These are phyloP conservation scores for Onychomys torridus DNA, from an alignment of 2,797 vertebrate species.

Conservation along the genomic window DNA sequence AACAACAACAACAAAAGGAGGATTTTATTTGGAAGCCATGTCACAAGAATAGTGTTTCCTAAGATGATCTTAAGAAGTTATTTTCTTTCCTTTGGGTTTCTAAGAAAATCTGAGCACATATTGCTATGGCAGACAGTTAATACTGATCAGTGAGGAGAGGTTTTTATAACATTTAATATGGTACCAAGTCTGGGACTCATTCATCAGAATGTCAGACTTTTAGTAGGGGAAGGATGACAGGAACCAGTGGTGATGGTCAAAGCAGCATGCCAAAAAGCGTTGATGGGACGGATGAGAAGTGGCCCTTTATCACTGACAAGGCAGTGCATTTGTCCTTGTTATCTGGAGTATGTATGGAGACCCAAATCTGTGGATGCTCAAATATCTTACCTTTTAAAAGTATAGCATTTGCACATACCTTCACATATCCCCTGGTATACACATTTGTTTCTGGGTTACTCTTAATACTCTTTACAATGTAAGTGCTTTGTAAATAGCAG, in stretches of 20 bases:
- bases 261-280: background rate
- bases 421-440: background rate
- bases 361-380: background rate
- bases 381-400: background rate
- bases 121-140: background rate
- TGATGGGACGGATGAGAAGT: background rate
- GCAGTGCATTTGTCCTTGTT: background rate
- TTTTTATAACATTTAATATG: slow-evolving; percentile 14
- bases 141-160: background rate
- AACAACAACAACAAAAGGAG: background rate
- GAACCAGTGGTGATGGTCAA: background rate
- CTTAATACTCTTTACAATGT: background rate
- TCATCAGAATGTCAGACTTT: background rate
- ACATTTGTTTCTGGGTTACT: background rate
- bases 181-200: background rate
- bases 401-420: background rate
- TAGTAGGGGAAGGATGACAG: background rate
- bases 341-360: background rate
- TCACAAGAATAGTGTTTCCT: background rate
- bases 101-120: background rate
- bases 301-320: background rate
- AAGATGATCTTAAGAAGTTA: background rate
- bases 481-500: background rate
- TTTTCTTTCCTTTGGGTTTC: background rate
- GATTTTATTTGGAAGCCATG: background rate